Base-by-base conservation (phyloP, 2,888 invertebrate genomes). In the Cryptophagus acutangulus region DNA sequence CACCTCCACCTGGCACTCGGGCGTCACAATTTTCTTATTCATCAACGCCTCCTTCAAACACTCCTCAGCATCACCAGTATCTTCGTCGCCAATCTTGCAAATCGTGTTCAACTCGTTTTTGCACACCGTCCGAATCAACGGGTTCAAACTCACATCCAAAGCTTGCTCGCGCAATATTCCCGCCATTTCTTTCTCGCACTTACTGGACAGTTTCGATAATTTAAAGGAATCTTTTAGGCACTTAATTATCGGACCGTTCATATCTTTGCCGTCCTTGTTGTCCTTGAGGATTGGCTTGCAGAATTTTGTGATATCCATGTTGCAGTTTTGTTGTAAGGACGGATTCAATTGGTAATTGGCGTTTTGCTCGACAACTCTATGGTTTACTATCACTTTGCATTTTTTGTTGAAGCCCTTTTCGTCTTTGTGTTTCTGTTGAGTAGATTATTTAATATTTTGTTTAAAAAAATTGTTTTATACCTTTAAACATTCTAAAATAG, bases 261-360 rank as follows among this genome's bases (percentile, higher is more conserved):
- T 72, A 66, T 84, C 87, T 61, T 58, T 72, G 65, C 74, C 59
- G 26, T 36, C 43, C 42, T 13, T 3, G 5, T 3, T 15, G 3
- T 26, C 26, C 16, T 31, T 31, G 5, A 31, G 16, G 3, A 12
- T 16, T 5, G 13, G 9, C 30, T 69, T 68, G 40, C 69, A 70
- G 42, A 65, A 77, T 57, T 82, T 84, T 43, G 80, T 77, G 13
- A 95, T 91, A 64, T 95, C 95, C 46, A 73, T 65, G 51, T 80
- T 79, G 63, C 96, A 96, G 9, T 85, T 81, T 54, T 79, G 78
- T 64, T 87, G 84, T 40, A 96, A 73, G 14, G 83, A 79, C 2
- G 87, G 87, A 71, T 95, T 93, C 46, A 95, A 82, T 45, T 93
- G 79, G 59, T 87, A 90, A 70, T 96, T 95, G 42, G 84, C 79